phyloP scores from a whole-genome alignment of 2,888 invertebrate species.

The Diabrotica balteata region DNA sequence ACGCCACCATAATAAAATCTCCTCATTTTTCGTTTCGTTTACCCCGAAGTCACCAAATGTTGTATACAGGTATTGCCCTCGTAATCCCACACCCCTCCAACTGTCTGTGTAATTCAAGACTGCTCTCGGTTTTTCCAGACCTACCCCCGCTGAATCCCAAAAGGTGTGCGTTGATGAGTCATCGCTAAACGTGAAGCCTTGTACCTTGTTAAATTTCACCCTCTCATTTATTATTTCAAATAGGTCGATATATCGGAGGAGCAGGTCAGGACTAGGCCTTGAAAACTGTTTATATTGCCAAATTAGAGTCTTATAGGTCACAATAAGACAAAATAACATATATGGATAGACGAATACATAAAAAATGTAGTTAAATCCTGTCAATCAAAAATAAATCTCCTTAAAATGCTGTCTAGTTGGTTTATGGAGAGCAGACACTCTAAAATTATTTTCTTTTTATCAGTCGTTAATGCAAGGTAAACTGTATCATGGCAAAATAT shows the following conservation, averaged over 20 bases:
- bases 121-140: slow-evolving; percentile 6
- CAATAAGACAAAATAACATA: neutral
- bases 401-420: neutral
- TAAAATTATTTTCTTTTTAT: neutral
- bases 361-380: neutral
- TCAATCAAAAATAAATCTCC: neutral
- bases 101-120: slow-evolving; percentile 17
- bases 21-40: no score
- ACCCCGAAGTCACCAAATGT: no score
- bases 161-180: slow-evolving; percentile 19
- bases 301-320: no score
- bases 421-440: neutral
- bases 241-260: slow-evolving; percentile 6
- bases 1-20: no score
- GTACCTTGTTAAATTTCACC: slow-evolving; percentile 18
- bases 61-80: slow-evolving; percentile 10
- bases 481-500: no score
- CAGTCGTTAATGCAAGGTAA: no score
- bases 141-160: slow-evolving; percentile 1
- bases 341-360: neutral
- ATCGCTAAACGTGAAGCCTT: slow-evolving; percentile 16
- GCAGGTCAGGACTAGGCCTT: neutral
- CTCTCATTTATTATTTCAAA: slow-evolving; percentile 15
- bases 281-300: neutral
- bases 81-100: slow-evolving; percentile 4